Base-by-base conservation (phyloP, 2,113 vertebrate genomes). In the Eretmochelys imbricata region DNA sequence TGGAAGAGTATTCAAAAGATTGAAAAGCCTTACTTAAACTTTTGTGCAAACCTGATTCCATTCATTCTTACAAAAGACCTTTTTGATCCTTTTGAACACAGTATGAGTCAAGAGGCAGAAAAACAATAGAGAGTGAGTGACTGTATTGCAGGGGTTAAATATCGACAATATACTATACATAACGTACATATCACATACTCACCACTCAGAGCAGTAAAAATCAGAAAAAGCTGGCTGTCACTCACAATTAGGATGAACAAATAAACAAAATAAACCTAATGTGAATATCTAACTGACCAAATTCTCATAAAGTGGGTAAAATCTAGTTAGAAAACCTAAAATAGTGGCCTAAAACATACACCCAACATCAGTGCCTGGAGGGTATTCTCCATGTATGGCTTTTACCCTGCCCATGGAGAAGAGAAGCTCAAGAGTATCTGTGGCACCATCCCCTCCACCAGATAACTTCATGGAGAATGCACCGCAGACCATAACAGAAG, bases 1-100 rank as follows among this genome's bases (percentile, higher is more conserved):
- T 48, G 24, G 46, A 78, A 78, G 6, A 25, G 13, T 48, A 78
- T 27, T 42, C 42, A 27, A 29, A 48, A 48, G 24, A 78, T 48
- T 78, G 42, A 78, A 78, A 78, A 14, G 25, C 12, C 46, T 29
- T 78, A 25, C 42, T 78, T 78, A 46, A 78, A 38, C 17, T 48
- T 81, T 95, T 88, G 84, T 83, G 65, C 50, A 94, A 90, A 95
- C 42, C 53, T 80, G 20, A 3, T 89, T 94, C 96, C 93, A 95
- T 95, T 95, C 57, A 48, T 48, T 48, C 29, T 78, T 80, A 76
- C 79, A 91, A 82, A 49, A 87, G 59, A 46, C 82, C 89, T 54
- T 92, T 88, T 95, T 89, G 84, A 95, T 93, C 46, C 46, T 95
- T 93, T 87, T 92, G 88, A 85, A 89, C 87, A 94, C 42, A 54